Base-by-base conservation (phyloP, 2,797 vertebrate species). In the Scomberomorus guttatus region DNA sequence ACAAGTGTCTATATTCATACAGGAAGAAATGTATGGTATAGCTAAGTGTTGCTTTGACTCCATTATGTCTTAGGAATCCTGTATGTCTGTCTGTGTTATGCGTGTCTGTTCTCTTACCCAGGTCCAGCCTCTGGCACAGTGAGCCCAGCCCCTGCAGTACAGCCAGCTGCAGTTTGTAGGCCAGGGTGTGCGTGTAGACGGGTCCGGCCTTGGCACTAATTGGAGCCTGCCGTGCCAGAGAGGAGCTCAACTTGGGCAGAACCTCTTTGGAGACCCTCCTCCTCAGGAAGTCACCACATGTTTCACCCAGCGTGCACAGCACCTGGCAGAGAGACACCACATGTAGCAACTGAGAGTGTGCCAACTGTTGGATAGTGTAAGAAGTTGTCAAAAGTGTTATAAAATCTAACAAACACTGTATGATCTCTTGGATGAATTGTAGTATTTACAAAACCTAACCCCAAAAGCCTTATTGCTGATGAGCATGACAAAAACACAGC, bases 141-240 rank as follows among this genome's bases (percentile, higher is more conserved):
- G 95, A 91, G 2, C 98, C 97, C 73, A 99, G 95, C 1, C 98
- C 97, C 90, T 97, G 95, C 81, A 99, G 88, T 22, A 98, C 95
- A 0, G 96, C 96, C 79, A 98, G 93, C 92, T 99, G 98, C 76
- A 99, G 82, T 88, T 98, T 99, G 95, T 96, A 99, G 85, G 96
- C 95, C 69, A 98, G 87, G 0, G 95, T 98, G 93, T 98, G 97
- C 24, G 76, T 92, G 94, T 99, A 99, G 73, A 97, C 75, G 0
- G 97, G 96, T n/a, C 97, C 96, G 0, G 97, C 95, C 22, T 94
- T 95, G 90, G 95, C 95, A 12, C 98, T 98, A 55, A 96, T 78
- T 0, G 96, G 94, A 14, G 97, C 97, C 86, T 99, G 98, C 51
- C 89, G 94, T 34, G 84, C 77, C 24, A 99, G 93, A 39, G 96